Conservation (phyloP, 1,140 invertebrate genomes). For the Meteorus sp. region DNA sequence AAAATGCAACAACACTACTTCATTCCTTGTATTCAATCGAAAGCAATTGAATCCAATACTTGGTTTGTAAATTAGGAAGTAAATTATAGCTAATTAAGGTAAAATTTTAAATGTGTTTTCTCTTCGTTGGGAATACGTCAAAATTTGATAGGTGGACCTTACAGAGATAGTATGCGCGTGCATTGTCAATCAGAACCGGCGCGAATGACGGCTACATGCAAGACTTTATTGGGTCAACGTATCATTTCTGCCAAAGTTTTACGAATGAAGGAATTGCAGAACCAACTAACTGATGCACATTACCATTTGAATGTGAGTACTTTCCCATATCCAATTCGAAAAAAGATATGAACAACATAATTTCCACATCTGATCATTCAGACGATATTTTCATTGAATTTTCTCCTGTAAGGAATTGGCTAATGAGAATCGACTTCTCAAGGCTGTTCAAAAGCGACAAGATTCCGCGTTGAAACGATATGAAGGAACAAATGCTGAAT, state of each 20-base stretch:
- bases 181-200: conserved; percentile 42
- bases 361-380: background rate
- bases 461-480: conserved; percentile 73
- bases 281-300: conserved; percentile 77
- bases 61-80: conserved; percentile 43
- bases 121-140: background rate
- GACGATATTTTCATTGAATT: conserved; percentile 15
- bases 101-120: conserved; percentile 15
- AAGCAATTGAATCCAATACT: conserved; percentile 54
- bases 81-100: conserved; percentile 12
- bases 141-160: conserved; percentile 45
- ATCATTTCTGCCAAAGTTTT: conserved; percentile 76
- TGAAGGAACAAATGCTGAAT: conserved; percentile 73
- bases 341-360: background rate
- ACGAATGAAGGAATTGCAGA: conserved; percentile 74
- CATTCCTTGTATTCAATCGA: conserved; percentile 54
- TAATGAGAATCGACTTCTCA: conserved; percentile 73
- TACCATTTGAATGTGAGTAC: conserved; percentile 70
- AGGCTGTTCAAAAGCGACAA: conserved; percentile 74
- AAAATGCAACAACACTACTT: conserved; percentile 34
- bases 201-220: conserved; percentile 44
- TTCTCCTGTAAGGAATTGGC: conserved; percentile 64
- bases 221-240: conserved; percentile 66
- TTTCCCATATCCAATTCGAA: background rate
- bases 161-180: conserved; percentile 50